Evolutionary conservation across 2,113 vertebrate species (phyloP).

Genomic region (human (Homo sapiens)): DNA sequence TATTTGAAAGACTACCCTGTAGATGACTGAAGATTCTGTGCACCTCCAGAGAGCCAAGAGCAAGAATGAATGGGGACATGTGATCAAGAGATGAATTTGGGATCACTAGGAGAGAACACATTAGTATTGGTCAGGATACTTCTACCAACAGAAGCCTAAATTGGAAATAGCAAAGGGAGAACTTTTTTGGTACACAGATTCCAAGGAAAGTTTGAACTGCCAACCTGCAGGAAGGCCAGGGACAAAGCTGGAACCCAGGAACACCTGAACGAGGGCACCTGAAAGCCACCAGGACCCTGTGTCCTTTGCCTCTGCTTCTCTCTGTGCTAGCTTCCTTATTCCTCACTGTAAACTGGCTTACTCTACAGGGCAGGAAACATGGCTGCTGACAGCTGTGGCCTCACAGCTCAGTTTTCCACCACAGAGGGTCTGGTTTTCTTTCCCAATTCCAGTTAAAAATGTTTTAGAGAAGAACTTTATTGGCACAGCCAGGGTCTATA

Average conservation of each 20-base stretch:
- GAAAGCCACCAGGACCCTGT: neutral
- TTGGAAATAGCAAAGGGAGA: neutral
- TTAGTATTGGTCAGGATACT: neutral
- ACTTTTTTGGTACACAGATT: neutral
- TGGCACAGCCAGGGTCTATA: neutral
- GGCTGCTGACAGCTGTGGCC: neutral
- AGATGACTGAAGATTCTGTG: neutral
- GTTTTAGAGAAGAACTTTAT: neutral
- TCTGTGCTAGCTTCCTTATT: neutral
- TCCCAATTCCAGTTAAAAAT: neutral
- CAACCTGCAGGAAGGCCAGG: neutral
- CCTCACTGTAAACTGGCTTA: neutral
- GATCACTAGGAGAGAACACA: neutral
- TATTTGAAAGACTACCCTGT: neutral
- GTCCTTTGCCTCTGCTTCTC: neutral
- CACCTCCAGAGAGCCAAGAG: neutral
- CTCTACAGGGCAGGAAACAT: neutral
- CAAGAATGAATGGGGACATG: neutral
- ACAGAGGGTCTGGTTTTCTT: neutral
- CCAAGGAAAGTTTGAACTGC: neutral
- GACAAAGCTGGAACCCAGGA: neutral
- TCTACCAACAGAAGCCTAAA: neutral
- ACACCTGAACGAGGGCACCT: neutral
- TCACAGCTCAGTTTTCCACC: neutral
- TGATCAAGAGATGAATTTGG: neutral